Evolutionary conservation across 2,888 invertebrate genomes (phyloP), one percentile per base, ranked within the genome.

Genomic region (Drosophila flavopinicola): DNA sequence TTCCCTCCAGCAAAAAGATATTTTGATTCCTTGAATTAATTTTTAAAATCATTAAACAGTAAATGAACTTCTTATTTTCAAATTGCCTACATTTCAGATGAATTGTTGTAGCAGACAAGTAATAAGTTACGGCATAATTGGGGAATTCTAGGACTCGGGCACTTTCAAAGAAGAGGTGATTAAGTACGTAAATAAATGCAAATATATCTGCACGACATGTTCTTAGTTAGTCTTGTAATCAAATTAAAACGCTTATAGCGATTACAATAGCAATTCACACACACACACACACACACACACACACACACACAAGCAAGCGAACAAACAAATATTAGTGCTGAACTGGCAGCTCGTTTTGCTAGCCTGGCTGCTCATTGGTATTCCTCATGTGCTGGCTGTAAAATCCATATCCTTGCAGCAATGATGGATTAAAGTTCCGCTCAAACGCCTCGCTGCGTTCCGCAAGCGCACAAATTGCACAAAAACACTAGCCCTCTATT

Each of bases 401-500:
- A 75, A 71, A 71, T 65, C 64, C 74, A 66, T 63, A 74, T 65
- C 37, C 57, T 39, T 39, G 29, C 49, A 20, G 57, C 64, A 67
- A 53, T 78, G 77, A 74, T 71, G 75, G 75, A 78, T 78, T 77
- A 71, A 67, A 74, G 71, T 67, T 65, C 63, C 63, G 75, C 65
- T 65, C 74, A 67, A 74, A 58, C 58, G 73, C 72, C 65, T 71
- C 72, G 57, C 54, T 53, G 63, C 47, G 25, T 53, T 25, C 11
- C 20, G 24, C 24, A 33, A 45, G 54, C 47, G 33, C 65, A 59
- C 59, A 68, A 75, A 63, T 66, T 63, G 75, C 75, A 64, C 37
- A 58, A 69, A 68, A 63, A 57, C 37, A 57, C 17, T 33, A 11
- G 25, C 32, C 35, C 32, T 2, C 6, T n/a, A n/a, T n/a, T n/a